A percentile compares a stretch with the other conserved stretches of the same genome.
These are phyloP conservation scores for Leptosomus discolor DNA, from an alignment of 2,113 vertebrate species.

Conservation along the genomic window DNA sequence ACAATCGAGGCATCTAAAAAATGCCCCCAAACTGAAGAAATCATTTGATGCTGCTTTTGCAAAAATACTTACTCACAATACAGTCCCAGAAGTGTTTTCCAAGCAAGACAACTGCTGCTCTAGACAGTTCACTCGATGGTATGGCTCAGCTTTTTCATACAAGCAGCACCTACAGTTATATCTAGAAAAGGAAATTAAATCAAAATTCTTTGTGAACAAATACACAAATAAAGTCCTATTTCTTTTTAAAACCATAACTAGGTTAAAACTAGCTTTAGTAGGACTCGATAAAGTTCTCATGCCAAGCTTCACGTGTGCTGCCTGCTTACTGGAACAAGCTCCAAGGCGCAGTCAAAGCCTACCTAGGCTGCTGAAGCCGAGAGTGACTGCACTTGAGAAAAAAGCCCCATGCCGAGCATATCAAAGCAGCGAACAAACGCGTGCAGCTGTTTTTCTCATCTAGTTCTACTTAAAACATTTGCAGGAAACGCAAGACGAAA, in stretches of 20 bases:
- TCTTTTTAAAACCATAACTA: not conserved
- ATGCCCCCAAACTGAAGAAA: not conserved
- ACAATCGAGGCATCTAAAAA: not conserved
- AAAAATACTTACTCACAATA: slow-evolving; percentile 13
- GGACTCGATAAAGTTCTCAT: not conserved
- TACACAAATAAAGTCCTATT: not conserved
- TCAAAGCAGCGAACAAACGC: not conserved
- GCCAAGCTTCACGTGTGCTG: not conserved
- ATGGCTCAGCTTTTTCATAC: slow-evolving; percentile 23
- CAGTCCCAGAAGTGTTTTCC: not conserved
- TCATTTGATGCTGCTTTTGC: not conserved
- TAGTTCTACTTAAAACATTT: slow-evolving; percentile 21
- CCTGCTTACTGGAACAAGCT: not conserved
- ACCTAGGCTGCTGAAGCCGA: not conserved
- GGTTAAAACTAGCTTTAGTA: not conserved
- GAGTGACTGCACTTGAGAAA: not conserved
- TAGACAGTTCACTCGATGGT: not conserved
- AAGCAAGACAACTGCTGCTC: not conserved
- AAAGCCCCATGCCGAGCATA: not conserved
- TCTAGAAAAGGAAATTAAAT: slow-evolving; percentile 43
- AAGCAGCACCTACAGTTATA: slow-evolving; percentile 46
- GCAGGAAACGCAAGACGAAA: slow-evolving; percentile 31
- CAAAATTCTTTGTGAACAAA: slow-evolving; percentile 10
- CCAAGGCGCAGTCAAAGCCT: not conserved
- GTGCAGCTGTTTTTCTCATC: not conserved